These are phyloP conservation scores for Endotricha flammealis DNA, from an alignment of 2,888 invertebrate species.

Conservation along the genomic window DNA sequence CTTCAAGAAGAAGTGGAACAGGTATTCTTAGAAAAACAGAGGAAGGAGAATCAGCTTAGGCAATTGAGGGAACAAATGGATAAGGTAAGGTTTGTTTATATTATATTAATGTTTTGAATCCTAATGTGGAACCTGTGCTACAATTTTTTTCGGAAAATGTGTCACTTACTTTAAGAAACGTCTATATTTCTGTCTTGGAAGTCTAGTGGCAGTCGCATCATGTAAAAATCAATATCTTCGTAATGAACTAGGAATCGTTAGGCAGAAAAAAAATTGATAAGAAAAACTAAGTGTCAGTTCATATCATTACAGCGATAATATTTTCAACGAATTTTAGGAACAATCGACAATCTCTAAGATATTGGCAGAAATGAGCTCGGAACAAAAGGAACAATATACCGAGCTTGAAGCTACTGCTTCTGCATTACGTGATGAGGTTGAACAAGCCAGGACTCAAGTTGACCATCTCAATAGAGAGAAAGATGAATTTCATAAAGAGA, in stretches of 20 bases:
- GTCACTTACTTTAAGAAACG: too few species aligned
- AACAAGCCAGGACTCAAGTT: constrained; percentile 79
- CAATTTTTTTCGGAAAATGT: too few species aligned
- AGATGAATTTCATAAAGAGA: constrained; percentile 82
- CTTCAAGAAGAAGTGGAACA: constrained; percentile 82
- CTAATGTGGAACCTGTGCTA: too few species aligned
- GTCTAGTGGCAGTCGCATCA: too few species aligned
- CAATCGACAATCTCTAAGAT: constrained; percentile 81
- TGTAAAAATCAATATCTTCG: too few species aligned
- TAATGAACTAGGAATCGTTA: too few species aligned
- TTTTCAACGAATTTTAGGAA: constrained; percentile 68
- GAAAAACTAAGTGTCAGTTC: too few species aligned
- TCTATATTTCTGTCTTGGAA: too few species aligned
- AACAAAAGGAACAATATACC: constrained; percentile 76
- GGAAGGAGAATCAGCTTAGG: constrained; percentile 79
- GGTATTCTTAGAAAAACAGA: constrained; percentile 83
- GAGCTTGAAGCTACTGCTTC: constrained; percentile 67
- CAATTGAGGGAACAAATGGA: constrained; percentile 84
- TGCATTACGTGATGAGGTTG: constrained; percentile 71
- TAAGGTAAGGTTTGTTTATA: constrained; percentile 56
- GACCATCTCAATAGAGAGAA: constrained; percentile 82
- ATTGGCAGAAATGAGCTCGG: constrained; percentile 80
- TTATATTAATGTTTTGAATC: not conserved
- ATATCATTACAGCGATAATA: too few species aligned
- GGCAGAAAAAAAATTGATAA: too few species aligned